A percentile compares a stretch with the other conserved stretches of the same genome.
Conservation (phyloP, 2,113 vertebrate species). For the Nesoenas mayeri region DNA sequence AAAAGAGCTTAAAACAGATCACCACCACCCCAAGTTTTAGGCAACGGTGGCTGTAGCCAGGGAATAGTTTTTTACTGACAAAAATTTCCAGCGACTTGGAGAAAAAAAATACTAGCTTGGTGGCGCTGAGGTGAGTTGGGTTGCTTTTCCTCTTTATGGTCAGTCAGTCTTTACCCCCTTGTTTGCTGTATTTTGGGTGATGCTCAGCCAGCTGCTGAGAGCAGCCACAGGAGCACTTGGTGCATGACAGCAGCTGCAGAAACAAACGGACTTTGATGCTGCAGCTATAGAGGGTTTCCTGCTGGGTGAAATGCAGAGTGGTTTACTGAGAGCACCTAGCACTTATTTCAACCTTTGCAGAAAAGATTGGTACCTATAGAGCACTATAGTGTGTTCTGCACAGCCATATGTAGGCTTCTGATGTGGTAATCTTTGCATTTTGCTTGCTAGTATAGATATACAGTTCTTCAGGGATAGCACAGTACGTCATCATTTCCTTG, state of each 20-base stretch:
- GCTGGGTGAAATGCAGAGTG: background rate
- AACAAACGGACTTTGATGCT: background rate
- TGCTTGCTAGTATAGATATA: background rate
- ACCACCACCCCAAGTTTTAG: background rate
- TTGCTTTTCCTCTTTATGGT: background rate
- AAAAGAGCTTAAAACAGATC: background rate
- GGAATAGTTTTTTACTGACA: background rate
- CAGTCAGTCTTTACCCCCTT: background rate
- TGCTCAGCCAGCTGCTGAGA: background rate
- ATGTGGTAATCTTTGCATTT: background rate
- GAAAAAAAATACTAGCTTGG: background rate
- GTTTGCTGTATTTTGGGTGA: fast-evolving
- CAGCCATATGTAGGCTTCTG: background rate
- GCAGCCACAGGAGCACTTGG: background rate
- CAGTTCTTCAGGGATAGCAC: background rate
- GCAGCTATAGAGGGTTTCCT: background rate
- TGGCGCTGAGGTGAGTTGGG: background rate
- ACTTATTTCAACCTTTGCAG: background rate
- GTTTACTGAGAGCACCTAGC: background rate
- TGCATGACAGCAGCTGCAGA: constrained; percentile 41
- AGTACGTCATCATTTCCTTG: background rate
- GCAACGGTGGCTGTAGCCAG: background rate
- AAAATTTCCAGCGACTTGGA: fast-evolving
- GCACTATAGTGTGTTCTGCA: background rate
- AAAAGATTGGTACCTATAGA: background rate